phyloP scores from a whole-genome alignment of 1,140 invertebrate species.

The Cotesia typhae region DNA sequence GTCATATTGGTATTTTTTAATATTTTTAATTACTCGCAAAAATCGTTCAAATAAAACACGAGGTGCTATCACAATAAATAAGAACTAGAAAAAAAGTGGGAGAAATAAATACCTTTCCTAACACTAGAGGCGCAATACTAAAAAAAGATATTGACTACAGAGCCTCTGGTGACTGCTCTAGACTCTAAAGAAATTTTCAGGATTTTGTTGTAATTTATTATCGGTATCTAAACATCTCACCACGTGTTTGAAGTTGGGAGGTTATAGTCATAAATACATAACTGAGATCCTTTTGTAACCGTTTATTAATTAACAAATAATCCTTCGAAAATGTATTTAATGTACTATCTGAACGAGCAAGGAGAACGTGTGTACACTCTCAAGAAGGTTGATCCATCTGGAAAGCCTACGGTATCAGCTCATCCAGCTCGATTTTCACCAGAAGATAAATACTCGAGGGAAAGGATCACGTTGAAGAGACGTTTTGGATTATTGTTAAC shows the following conservation, averaged over 20 bases:
- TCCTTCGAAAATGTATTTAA: constrained; percentile 74
- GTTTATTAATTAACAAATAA: neutral
- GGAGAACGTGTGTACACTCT: constrained; percentile 78
- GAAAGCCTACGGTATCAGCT: constrained; percentile 84
- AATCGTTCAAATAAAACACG: neutral
- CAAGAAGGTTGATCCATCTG: constrained; percentile 78
- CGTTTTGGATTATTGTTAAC: constrained; percentile 88
- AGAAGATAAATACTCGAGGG: constrained; percentile 92
- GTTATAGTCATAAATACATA: no score
- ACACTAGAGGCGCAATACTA: no score
- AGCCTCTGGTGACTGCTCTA: no score
- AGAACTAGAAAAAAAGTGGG: neutral
- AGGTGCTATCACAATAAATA: neutral
- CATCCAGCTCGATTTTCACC: constrained; percentile 96
- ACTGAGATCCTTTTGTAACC: no score
- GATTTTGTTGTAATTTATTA: no score
- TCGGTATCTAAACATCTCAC: no score
- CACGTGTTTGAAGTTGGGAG: no score
- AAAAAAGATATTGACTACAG: no score
- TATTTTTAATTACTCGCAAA: neutral
- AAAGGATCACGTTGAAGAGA: constrained; percentile 90
- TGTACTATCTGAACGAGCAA: constrained; percentile 77
- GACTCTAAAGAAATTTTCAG: no score
- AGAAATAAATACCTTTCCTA: neutral
- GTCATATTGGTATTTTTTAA: constrained; percentile 41